Base-by-base conservation (phyloP, 2,888 invertebrate species). In the Nemotelus pantherinus region DNA sequence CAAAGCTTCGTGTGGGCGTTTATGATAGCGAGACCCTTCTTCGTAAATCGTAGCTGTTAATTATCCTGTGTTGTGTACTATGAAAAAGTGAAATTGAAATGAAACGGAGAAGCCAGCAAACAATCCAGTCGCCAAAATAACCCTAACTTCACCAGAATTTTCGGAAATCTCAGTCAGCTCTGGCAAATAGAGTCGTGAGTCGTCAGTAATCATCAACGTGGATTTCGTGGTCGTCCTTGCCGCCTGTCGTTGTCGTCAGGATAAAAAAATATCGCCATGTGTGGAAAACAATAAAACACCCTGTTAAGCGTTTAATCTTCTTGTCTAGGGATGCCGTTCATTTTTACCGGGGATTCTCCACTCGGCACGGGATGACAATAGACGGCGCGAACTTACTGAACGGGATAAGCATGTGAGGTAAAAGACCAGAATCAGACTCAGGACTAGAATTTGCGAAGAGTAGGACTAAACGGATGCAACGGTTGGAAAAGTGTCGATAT, bases 221-320 rank as follows among this genome's bases (percentile, higher is more conserved):
- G 25, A 25, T 25, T n/a, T 63, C 43, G 43, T 63, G 5, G 25
- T 63, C 63, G 43, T 55, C 70, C 2, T 55, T 25, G 10, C 43
- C 70, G 9, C 25, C 25, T 25, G 25, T 53, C 48, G 25, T 55
- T 39, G 47, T 72, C 39, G 57, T 5, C 53, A 50, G 77, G 68
- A 75, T 70, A 67, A 58, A 76, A 63, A 78, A 79, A 78, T 78
- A 65, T 77, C 79, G 78, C 79, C 79, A 78, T 79, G 78, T 79
- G 79, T 76, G 72, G 70, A 70, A 79, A 79, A 79, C 78, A 79
- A 79, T 78, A 79, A 78, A 79, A 79, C 77, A 78, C 79, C 77
- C 79, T 63, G 79, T 79, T 79, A 79, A 79, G 79, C 79, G 77
- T 79, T 79, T 79, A 79, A 79, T 79, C 79, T 76, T 64, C 70